Conservation (phyloP, 2,888 invertebrate genomes). For the Troglohyphantes excavatus region DNA sequence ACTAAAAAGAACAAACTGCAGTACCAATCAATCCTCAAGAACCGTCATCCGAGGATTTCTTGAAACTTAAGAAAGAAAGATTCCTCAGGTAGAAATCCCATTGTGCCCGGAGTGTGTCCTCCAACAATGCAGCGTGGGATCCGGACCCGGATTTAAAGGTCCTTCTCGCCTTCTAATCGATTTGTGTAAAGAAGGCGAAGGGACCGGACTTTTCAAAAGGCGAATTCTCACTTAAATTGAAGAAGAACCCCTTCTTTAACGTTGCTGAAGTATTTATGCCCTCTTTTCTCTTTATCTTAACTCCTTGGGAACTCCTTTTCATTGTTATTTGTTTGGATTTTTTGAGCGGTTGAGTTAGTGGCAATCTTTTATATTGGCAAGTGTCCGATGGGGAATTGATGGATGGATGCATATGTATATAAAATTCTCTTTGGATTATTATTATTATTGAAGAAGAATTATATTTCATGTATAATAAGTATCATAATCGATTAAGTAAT, state of each 20-base stretch:
- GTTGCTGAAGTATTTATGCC: not conserved
- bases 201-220: not conserved
- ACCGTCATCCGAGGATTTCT: not conserved
- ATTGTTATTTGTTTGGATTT: not conserved
- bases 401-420: no score
- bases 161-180: slow-evolving; percentile 18
- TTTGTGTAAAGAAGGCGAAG: not conserved
- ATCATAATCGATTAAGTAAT: no score
- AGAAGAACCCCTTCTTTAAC: not conserved
- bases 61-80: not conserved
- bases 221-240: not conserved
- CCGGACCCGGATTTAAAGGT: not conserved
- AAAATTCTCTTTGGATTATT: no score
- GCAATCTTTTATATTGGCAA: no score
- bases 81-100: not conserved
- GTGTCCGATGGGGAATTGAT: no score
- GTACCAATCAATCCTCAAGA: not conserved
- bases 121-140: not conserved
- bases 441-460: no score
- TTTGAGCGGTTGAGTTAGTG: not conserved
- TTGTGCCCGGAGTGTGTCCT: not conserved
- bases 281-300: not conserved
- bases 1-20: slow-evolving; percentile 3
- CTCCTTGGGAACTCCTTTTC: not conserved
- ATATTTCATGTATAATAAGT: no score